Percentiles rank a stretch among this genome's conserved stretches.
phyloP scores from a whole-genome alignment of 1,140 invertebrate species.

The Rhagoletis zephyria region DNA sequence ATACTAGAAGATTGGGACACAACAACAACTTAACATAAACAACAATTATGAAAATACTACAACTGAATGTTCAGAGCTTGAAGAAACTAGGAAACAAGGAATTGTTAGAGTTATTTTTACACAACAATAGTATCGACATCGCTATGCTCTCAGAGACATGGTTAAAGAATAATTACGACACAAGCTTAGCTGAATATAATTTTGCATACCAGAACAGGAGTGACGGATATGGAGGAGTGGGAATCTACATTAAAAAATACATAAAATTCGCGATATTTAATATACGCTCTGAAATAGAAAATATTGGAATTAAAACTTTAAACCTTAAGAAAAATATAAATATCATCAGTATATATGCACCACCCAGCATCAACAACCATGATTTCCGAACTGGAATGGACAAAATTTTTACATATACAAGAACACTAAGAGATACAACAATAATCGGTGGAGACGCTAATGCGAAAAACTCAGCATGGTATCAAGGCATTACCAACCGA shows the following conservation, averaged over 20 bases:
- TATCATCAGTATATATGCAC: not conserved
- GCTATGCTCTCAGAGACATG: no score
- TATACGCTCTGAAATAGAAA: not conserved
- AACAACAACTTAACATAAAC: no score
- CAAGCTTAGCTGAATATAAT: no score
- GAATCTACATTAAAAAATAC: constrained; percentile 1
- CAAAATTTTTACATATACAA: not conserved
- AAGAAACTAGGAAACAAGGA: no score
- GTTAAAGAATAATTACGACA: no score
- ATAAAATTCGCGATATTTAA: not conserved
- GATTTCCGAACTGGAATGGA: not conserved
- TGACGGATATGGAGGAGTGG: not conserved
- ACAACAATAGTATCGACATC: no score
- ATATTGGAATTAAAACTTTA: not conserved
- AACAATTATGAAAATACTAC: no score
- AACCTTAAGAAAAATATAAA: not conserved
- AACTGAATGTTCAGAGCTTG: no score
- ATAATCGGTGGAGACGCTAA: not conserved
- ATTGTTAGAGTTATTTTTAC: no score
- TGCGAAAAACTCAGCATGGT: not conserved
- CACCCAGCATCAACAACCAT: not conserved
- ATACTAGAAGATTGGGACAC: no score
- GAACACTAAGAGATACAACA: not conserved
- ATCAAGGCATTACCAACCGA: not conserved
- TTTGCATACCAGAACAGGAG: no score